These are phyloP conservation scores for Drosophila nannoptera DNA, from an alignment of 1,140 invertebrate species.

Conservation along the genomic window DNA sequence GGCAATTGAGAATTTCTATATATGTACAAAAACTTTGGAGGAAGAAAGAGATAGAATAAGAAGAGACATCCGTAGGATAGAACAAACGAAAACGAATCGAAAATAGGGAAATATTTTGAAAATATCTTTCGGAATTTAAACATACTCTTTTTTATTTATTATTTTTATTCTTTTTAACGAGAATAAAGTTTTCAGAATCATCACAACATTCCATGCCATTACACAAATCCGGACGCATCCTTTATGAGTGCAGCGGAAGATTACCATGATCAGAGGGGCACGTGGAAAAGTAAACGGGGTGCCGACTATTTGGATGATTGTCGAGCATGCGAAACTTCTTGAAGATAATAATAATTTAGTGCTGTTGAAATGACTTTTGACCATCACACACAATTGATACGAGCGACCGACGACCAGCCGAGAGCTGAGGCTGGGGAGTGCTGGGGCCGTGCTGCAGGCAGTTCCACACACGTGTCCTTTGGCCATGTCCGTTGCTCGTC, in stretches of 20 bases:
- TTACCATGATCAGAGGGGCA: not conserved
- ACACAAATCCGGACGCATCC: slow-evolving; percentile 62
- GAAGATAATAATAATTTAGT: slow-evolving; percentile 80
- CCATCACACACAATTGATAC: slow-evolving; percentile 79
- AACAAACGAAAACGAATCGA: not conserved
- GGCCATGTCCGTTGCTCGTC: slow-evolving; percentile 8
- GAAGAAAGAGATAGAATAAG: not conserved
- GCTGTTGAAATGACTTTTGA: slow-evolving; percentile 80
- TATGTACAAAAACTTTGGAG: no score
- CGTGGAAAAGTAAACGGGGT: slow-evolving; percentile 5
- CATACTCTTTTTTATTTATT: not conserved
- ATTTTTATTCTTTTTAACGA: slow-evolving; percentile 4
- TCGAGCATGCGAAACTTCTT: slow-evolving; percentile 78
- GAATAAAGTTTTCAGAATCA: slow-evolving; percentile 53
- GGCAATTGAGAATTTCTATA: not conserved
- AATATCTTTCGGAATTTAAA: no score
- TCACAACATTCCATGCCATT: slow-evolving; percentile 74
- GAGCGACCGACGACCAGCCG: slow-evolving; percentile 29
- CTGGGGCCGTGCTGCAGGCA: not conserved
- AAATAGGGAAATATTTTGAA: not conserved
- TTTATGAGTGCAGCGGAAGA: slow-evolving; percentile 54
- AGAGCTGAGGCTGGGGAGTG: not conserved
- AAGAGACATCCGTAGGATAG: not conserved
- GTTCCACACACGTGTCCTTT: slow-evolving; percentile 54
- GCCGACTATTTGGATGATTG: slow-evolving; percentile 66